These are phyloP conservation scores for Enteromius trimaculatus DNA, from an alignment of 2,797 vertebrate species.

Conservation along the genomic window DNA sequence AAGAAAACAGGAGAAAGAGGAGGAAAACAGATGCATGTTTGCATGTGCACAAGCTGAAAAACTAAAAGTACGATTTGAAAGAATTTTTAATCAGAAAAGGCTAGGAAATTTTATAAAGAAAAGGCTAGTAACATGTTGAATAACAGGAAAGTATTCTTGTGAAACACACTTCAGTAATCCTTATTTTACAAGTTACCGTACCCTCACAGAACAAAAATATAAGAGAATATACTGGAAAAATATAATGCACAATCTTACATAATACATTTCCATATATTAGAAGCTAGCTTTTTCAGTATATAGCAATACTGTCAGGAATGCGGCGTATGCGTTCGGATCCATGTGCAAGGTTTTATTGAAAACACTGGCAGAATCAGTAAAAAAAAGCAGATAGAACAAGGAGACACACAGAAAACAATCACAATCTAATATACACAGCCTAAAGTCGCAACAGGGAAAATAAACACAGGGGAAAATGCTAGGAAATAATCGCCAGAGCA, in stretches of 20 bases:
- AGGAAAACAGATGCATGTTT: neutral
- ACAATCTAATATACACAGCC: no score
- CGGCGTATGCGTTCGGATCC: no score
- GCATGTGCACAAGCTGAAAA: neutral
- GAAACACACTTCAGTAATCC: neutral
- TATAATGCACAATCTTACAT: neutral
- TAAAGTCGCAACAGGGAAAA: no score
- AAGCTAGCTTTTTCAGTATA: neutral
- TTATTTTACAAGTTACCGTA: neutral
- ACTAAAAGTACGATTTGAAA: neutral
- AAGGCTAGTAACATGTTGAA: neutral
- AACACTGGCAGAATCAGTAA: no score
- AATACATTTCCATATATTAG: neutral
- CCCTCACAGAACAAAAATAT: neutral
- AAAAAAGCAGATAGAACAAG: no score
- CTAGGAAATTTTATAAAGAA: neutral
- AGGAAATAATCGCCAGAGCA: no score
- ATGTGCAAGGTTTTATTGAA: no score
- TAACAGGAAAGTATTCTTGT: no score
- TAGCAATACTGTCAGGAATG: no score
- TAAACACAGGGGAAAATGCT: no score
- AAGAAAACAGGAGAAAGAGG: conserved; percentile 12
- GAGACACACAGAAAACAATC: no score
- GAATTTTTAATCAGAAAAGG: neutral
- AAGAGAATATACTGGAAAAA: neutral